These are phyloP conservation scores for Luscinia luscinia DNA, from an alignment of 2,797 vertebrate genomes.

Conservation along the genomic window DNA sequence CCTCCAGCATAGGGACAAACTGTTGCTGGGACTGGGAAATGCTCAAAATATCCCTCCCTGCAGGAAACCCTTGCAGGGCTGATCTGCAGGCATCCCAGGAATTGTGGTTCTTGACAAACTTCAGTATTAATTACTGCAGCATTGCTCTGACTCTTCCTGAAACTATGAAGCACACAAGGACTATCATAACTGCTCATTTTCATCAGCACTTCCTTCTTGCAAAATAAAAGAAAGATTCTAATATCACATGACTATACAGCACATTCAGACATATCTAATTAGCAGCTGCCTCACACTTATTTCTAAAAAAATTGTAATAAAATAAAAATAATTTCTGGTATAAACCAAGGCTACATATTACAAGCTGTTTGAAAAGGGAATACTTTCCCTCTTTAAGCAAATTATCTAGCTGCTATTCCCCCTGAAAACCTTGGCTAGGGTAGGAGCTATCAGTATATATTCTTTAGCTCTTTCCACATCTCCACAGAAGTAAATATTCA, in stretches of 20 bases:
- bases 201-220: background rate
- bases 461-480: background rate
- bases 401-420: background rate
- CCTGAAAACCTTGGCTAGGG: background rate
- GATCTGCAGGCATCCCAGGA: background rate
- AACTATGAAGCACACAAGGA: background rate
- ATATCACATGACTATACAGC: background rate
- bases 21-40: background rate
- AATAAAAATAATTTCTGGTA: background rate
- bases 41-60: background rate
- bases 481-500: background rate
- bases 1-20: background rate
- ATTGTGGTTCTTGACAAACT: background rate
- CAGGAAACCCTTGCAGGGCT: background rate
- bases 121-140: background rate
- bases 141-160: background rate
- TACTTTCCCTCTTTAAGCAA: background rate
- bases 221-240: background rate
- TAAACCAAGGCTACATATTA: background rate
- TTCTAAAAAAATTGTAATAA: background rate
- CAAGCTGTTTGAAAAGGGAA: background rate
- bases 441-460: background rate
- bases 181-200: background rate
- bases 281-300: background rate
- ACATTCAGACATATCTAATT: background rate